Conservation (phyloP, 2,888 invertebrate species). For the Lamellibrachia satsuma region DNA sequence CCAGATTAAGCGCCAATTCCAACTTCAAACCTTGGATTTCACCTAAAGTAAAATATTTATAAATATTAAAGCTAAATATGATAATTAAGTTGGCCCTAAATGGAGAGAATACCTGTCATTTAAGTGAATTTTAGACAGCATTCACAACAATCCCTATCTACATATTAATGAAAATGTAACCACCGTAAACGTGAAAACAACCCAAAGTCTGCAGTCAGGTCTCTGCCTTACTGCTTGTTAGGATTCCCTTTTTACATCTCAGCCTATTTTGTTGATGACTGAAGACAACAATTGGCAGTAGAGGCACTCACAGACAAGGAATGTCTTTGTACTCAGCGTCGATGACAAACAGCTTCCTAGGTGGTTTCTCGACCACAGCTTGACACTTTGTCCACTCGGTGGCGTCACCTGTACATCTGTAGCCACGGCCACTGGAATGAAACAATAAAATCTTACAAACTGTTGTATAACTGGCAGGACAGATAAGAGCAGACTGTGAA, state of each 20-base stretch:
- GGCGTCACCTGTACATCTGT: slow-evolving; percentile 83
- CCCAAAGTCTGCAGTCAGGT: no score
- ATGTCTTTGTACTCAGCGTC: slow-evolving; percentile 73
- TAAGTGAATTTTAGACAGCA: no score
- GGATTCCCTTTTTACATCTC: not conserved
- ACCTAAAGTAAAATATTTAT: no score
- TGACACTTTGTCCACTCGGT: slow-evolving; percentile 92
- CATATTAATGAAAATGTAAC: no score
- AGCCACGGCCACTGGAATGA: slow-evolving; percentile 73
- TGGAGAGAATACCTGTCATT: no score
- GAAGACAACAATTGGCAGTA: not conserved
- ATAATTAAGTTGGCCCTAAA: no score
- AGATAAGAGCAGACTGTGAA: not conserved
- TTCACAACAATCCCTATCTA: no score
- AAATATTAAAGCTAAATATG: no score
- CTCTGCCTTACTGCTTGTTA: no score
- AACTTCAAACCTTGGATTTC: no score
- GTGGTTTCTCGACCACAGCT: slow-evolving; percentile 77
- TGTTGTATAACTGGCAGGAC: not conserved
- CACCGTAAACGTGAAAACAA: no score
- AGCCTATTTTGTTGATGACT: not conserved
- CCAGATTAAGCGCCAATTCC: no score
- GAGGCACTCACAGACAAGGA: slow-evolving; percentile 54
- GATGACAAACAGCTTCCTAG: slow-evolving; percentile 76
- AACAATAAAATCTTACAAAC: not conserved